These are phyloP conservation scores for Microplitis manilae DNA, from an alignment of 2,888 invertebrate species.

Conservation along the genomic window DNA sequence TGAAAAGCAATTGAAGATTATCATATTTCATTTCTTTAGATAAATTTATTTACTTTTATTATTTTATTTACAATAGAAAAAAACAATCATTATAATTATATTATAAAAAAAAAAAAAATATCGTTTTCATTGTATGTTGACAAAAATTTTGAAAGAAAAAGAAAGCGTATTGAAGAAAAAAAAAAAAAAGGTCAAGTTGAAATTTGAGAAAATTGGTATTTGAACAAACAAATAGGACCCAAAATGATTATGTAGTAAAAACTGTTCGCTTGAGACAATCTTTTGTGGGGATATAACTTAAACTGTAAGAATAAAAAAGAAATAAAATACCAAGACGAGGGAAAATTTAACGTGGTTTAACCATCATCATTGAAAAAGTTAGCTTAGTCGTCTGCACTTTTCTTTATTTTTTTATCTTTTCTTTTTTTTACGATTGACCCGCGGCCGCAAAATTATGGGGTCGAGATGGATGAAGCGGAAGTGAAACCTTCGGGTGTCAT, in stretches of 20 bases:
- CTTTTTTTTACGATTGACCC: slow-evolving; percentile 66
- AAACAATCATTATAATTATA: no score
- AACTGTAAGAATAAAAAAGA: slow-evolving; percentile 22
- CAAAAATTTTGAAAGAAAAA: neutral
- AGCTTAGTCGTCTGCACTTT: slow-evolving; percentile 44
- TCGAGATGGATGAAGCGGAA: slow-evolving; percentile 66
- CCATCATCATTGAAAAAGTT: slow-evolving; percentile 41
- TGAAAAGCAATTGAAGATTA: no score
- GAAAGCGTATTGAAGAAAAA: slow-evolving; percentile 8
- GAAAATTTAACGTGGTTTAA: slow-evolving; percentile 33
- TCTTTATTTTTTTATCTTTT: slow-evolving; percentile 30
- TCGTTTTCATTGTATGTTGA: neutral
- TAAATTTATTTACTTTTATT: no score
- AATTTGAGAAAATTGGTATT: slow-evolving; percentile 52
- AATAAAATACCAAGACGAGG: slow-evolving; percentile 20
- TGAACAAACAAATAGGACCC: slow-evolving; percentile 46
- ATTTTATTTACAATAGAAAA: no score
- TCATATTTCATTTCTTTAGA: no score
- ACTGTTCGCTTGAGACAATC: slow-evolving; percentile 33
- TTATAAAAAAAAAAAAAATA: neutral
- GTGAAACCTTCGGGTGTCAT: slow-evolving; percentile 53
- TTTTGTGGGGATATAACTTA: slow-evolving; percentile 3
- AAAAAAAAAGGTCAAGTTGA: slow-evolving; percentile 12
- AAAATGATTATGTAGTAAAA: slow-evolving; percentile 54
- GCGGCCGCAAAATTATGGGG: slow-evolving; percentile 67